phyloP scores from a whole-genome alignment of 64 coral and sea anemone genomes.

The Actinia equina region DNA sequence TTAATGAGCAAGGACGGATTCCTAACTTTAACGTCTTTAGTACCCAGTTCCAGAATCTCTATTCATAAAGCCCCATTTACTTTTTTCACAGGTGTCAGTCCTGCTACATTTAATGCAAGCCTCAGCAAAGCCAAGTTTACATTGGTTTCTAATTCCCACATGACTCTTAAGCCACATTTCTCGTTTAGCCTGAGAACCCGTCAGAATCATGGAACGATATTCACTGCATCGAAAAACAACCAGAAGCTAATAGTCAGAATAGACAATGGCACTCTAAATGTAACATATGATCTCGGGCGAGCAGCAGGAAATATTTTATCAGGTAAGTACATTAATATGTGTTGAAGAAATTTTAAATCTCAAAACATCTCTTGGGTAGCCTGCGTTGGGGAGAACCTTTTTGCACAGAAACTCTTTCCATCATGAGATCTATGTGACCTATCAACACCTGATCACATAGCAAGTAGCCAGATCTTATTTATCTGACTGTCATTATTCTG shows the following conservation, averaged over 20 bases:
- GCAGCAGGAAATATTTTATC: constrained; percentile 12
- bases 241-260: constrained; percentile 9
- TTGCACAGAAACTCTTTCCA: no score
- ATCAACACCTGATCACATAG: no score
- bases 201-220: neutral
- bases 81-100: constrained; percentile 39
- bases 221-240: neutral
- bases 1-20: no score
- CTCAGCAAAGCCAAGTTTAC: constrained; percentile 30
- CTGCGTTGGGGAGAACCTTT: no score
- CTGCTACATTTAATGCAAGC: constrained; percentile 40
- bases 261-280: neutral
- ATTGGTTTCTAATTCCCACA: neutral
- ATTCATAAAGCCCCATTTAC: neutral
- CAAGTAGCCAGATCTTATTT: no score
- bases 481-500: no score
- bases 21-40: no score
- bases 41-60: no score
- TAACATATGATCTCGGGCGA: constrained; percentile 16
- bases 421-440: no score
- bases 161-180: neutral
- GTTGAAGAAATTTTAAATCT: no score
- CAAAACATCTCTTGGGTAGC: no score
- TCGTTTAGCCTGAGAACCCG: constrained; percentile 34
- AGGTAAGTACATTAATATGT: constrained; percentile 10